These are phyloP conservation scores for Setophaga coronata DNA, from an alignment of 2,113 vertebrate genomes.

Conservation along the genomic window DNA sequence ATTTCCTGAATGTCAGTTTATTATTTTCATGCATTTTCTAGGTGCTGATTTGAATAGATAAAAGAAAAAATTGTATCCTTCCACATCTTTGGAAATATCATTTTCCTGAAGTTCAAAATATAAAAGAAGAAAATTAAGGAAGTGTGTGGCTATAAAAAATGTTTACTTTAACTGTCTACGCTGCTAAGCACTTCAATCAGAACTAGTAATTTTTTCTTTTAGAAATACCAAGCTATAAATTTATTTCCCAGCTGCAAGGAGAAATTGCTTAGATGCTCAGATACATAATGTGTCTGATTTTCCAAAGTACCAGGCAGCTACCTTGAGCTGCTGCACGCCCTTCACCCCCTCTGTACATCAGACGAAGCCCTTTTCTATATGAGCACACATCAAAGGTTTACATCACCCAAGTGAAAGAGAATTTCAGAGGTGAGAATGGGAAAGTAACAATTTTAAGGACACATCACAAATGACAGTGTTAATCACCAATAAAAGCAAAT, in stretches of 20 bases:
- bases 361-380: not conserved
- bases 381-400: not conserved
- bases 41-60: not conserved
- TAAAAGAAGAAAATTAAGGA: conserved; percentile 23
- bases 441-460: conserved; percentile 1
- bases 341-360: not conserved
- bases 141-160: not conserved
- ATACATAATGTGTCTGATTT: not conserved
- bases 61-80: not conserved
- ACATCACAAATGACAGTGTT: not conserved
- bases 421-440: not conserved
- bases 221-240: conserved; percentile 33
- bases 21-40: not conserved
- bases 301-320: not conserved
- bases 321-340: not conserved
- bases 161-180: not conserved
- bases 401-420: not conserved
- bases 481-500: not conserved
- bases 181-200: conserved; percentile 5
- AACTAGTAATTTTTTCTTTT: conserved; percentile 21
- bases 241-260: conserved; percentile 24
- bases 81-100: not conserved
- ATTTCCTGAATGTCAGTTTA: not conserved
- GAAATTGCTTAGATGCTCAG: not conserved
- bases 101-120: not conserved